Evolutionary conservation across 2,888 invertebrate species (phyloP), one percentile per base, ranked within the genome.

Genomic region (Pterostichus madidus): DNA sequence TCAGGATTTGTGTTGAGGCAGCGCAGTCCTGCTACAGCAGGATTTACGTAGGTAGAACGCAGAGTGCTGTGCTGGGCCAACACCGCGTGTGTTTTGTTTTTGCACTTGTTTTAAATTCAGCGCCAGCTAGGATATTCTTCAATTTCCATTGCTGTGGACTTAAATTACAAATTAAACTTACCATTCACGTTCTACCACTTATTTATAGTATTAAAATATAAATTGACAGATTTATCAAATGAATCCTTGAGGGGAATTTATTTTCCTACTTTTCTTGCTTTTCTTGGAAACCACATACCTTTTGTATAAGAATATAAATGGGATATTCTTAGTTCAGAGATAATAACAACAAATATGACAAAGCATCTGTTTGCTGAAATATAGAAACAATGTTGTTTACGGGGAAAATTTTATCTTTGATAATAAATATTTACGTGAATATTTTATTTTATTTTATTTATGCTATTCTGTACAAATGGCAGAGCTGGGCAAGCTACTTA

Each of bases 1-100:
- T 31, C 68, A 71, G 75, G 75, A 75, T 75, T 75, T 75, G 75
- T 75, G 49, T 73, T 73, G 46, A 73, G 73, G 13, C 68, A 39
- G 39, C 24, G 31, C 15, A 31, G 59, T 31, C 24, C 17, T 31
- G 2, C 24, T 59, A 44, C 73, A 17, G n/a, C 13, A 31, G 75
- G 75, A 75, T 75, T 75, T 75, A 75, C 75, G 68, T 75, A 75
- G 73, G 73, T 46, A 68, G 13, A 68, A 35, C 17, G 49, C 52
- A 49, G 31, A 52, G 75, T 52, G 52, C 52, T 52, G 52, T n/a
- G 44, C 44, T 68, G 35, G 17, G 10, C 46, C 59, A 8, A 11
- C 46, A 71, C 44, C 24, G 17, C 13, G 8, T 32, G 17, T 75
- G 39, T 75, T 75, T 71, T 39, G 64, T 64, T 44, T 73, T 73